These are phyloP conservation scores for Petrocephalus microphthalmus DNA, from an alignment of 2,113 vertebrate species.

Conservation along the genomic window DNA sequence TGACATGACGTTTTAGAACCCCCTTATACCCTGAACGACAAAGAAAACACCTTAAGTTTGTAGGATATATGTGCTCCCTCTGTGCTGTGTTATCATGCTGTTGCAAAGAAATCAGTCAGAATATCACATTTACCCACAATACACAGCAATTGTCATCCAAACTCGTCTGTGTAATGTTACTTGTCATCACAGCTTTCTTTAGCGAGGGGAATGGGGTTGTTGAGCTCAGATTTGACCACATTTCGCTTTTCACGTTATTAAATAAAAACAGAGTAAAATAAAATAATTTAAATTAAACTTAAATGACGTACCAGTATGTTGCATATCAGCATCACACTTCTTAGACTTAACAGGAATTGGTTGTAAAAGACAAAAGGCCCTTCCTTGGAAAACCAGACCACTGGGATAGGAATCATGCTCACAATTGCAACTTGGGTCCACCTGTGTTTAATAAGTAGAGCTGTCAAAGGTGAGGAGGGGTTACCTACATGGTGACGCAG, in stretches of 20 bases:
- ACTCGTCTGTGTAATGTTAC: constrained; percentile 22
- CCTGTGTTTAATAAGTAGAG: background rate
- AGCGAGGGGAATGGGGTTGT: background rate
- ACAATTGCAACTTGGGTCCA: background rate
- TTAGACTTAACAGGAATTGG: background rate
- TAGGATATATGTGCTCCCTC: background rate
- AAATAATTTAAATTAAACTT: constrained; percentile 1
- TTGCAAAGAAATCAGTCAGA: background rate
- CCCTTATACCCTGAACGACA: background rate
- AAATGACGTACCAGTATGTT: background rate
- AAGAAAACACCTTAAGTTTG: background rate
- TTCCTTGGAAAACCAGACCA: background rate
- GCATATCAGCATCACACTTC: background rate
- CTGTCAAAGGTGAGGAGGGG: background rate
- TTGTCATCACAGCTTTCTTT: constrained; percentile 2
- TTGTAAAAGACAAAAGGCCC: background rate
- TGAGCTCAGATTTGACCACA: constrained; percentile 23
- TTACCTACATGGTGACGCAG: background rate
- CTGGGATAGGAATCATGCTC: background rate
- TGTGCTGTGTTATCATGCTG: constrained; percentile 19
- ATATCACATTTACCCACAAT: background rate
- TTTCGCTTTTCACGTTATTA: constrained; percentile 12
- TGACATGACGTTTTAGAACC: background rate
- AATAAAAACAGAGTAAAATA: constrained; percentile 13
- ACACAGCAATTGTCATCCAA: constrained; percentile 29